These are phyloP conservation scores for Actias luna DNA, from an alignment of 2,888 invertebrate genomes.

Conservation along the genomic window DNA sequence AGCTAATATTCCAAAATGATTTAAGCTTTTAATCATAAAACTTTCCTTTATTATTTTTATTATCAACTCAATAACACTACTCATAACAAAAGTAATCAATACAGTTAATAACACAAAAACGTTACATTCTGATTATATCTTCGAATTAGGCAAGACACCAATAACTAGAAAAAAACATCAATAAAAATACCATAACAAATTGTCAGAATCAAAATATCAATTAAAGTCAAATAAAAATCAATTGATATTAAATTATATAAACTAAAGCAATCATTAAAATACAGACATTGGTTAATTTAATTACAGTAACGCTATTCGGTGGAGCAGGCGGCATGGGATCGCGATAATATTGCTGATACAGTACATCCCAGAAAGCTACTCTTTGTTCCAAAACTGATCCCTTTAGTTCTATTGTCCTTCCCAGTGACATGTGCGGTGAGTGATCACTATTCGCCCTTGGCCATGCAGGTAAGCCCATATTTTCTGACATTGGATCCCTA, in stretches of 20 bases:
- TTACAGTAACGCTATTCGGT: not conserved
- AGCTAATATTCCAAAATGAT: too few relatives aligned
- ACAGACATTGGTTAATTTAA: not conserved
- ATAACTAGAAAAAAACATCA: not conserved
- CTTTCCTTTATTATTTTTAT: too few relatives aligned
- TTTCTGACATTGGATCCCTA: slow-evolving; percentile 7
- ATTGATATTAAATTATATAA: too few relatives aligned
- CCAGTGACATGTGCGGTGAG: slow-evolving; percentile 20
- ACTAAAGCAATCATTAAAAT: not conserved
- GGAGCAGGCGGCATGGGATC: slow-evolving; percentile 27
- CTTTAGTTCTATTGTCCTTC: slow-evolving; percentile 20
- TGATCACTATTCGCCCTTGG: not conserved
- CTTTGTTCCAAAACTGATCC: slow-evolving; percentile 20
- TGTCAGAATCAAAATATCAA: too few relatives aligned
- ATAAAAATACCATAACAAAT: not conserved
- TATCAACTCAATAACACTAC: too few relatives aligned
- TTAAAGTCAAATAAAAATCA: not conserved
- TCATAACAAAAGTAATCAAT: too few relatives aligned
- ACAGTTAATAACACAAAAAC: too few relatives aligned
- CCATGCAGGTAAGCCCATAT: slow-evolving; percentile 12
- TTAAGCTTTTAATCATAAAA: too few relatives aligned
- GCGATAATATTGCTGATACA: slow-evolving; percentile 20
- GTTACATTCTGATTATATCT: not conserved
- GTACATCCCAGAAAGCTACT: slow-evolving; percentile 21
- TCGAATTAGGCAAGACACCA: not conserved